Percentiles rank a stretch among this genome's conserved stretches.
These are phyloP conservation scores for Microcebus griseorufus DNA, from an alignment of 2,113 vertebrate species.

Conservation along the genomic window DNA sequence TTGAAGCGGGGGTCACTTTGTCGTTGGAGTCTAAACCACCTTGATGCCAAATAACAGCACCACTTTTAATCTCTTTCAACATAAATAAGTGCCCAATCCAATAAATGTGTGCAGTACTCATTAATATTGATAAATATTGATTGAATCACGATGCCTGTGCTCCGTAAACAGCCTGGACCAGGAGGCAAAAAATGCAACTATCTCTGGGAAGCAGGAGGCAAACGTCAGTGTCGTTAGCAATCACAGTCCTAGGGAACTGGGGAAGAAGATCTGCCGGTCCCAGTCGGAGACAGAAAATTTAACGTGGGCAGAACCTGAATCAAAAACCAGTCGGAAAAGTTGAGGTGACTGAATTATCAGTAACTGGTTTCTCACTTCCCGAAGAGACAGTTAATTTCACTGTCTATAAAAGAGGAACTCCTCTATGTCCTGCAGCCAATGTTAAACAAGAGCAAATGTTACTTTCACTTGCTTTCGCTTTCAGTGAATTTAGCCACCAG, in stretches of 20 bases:
- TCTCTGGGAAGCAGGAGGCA: background rate
- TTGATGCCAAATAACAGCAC: background rate
- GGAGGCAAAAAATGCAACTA: background rate
- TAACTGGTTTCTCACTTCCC: background rate
- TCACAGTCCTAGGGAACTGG: too few relatives aligned
- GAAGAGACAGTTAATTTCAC: background rate
- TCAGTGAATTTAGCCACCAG: background rate
- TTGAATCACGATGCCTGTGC: background rate
- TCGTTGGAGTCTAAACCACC: background rate
- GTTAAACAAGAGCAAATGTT: slow-evolving; percentile 16
- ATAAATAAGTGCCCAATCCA: background rate
- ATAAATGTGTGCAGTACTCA: background rate
- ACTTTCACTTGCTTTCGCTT: slow-evolving; percentile 1
- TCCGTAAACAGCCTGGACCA: background rate
- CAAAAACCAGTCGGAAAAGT: background rate
- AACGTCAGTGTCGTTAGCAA: background rate
- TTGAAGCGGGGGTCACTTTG: background rate
- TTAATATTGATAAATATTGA: slow-evolving; percentile 37
- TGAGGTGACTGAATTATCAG: background rate
- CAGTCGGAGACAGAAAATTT: background rate
- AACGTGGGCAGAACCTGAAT: rapidly evolving
- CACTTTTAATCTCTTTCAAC: slow-evolving; percentile 14
- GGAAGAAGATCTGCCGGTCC: background rate
- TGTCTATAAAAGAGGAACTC: background rate
- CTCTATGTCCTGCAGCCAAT: background rate